phyloP scores from a whole-genome alignment of 37 sponge, comb jelly and placozoan species.

The Spongilla lacustris region DNA sequence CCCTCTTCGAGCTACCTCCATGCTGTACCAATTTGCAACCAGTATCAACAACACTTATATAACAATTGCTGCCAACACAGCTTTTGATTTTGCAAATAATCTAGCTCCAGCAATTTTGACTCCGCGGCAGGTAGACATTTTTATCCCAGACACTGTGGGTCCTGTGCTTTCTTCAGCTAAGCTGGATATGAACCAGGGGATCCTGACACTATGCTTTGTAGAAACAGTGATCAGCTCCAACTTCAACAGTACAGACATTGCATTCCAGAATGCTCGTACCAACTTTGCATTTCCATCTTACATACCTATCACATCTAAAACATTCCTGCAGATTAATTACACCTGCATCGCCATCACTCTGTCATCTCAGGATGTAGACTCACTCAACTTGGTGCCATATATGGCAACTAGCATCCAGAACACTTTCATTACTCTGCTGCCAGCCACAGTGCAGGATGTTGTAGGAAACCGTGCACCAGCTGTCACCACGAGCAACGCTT shows the following conservation, averaged over 20 bases:
- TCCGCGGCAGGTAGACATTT: constrained; percentile 22
- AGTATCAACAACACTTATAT: constrained; percentile 44
- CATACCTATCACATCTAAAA: constrained; percentile 38
- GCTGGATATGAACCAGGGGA: constrained; percentile 69
- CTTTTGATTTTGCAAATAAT: constrained; percentile 69
- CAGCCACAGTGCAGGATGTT: constrained; percentile 59
- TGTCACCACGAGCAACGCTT: constrained; percentile 62
- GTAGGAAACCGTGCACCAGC: constrained; percentile 49
- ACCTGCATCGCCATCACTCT: constrained; percentile 64
- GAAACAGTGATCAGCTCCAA: constrained; percentile 65
- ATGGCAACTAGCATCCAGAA: constrained; percentile 58
- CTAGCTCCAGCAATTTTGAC: constrained; percentile 8
- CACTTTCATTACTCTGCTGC: constrained; percentile 63
- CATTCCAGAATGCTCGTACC: constrained; percentile 59
- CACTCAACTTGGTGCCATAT: constrained; percentile 61
- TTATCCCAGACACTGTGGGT: constrained; percentile 54
- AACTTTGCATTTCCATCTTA: constrained; percentile 48
- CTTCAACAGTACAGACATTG: constrained; percentile 65
- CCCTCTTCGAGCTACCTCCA: constrained; percentile 54
- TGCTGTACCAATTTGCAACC: constrained; percentile 46
- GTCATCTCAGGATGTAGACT: constrained; percentile 53
- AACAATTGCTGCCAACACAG: constrained; percentile 45
- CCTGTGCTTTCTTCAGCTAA: constrained; percentile 60
- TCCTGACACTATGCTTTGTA: constrained; percentile 67
- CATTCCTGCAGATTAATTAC: constrained; percentile 25